Evolutionary conservation across 2,797 vertebrate genomes (phyloP).

Genomic region (Telmatherina bonti): DNA sequence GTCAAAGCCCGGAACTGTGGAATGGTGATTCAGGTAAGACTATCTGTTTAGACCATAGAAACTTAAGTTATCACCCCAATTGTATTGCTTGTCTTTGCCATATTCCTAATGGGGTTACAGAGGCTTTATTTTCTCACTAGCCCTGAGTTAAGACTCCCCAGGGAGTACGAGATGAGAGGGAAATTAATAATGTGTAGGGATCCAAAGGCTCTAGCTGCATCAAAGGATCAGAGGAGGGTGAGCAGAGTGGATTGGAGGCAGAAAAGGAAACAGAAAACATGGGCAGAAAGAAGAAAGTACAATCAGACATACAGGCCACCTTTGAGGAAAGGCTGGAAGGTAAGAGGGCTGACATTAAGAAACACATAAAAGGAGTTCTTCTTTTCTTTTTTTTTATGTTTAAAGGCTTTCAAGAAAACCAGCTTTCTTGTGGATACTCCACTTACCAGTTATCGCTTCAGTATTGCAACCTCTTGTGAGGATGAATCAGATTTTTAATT

Average conservation of each 20-base stretch:
- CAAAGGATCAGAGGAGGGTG: constrained; percentile 60
- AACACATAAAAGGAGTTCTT: constrained; percentile 23
- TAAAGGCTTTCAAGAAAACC: constrained; percentile 19
- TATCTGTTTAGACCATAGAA: constrained; percentile 39
- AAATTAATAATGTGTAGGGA: constrained; percentile 79
- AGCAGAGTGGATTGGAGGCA: constrained; percentile 39
- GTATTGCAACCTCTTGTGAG: background rate
- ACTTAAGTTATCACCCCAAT: constrained; percentile 37
- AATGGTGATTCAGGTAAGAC: constrained; percentile 48
- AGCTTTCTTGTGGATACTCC: constrained; percentile 11
- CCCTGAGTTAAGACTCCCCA: constrained; percentile 57
- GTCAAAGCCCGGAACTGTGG: constrained; percentile 11
- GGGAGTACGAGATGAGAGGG: constrained; percentile 75
- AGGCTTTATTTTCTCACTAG: constrained; percentile 63
- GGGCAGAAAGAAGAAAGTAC: constrained; percentile 39
- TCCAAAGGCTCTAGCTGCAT: constrained; percentile 71
- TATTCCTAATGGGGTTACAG: constrained; percentile 58
- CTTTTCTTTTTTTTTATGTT: background rate
- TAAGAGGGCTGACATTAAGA: constrained; percentile 20
- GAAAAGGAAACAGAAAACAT: constrained; percentile 37
- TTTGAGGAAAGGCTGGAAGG: constrained; percentile 30
- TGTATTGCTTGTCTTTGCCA: constrained; percentile 45
- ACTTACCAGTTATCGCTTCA: background rate
- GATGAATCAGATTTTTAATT: no score
- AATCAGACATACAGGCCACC: constrained; percentile 40